A percentile compares a stretch with the other conserved stretches of the same genome.
Evolutionary conservation across 1,140 invertebrate genomes (phyloP).

Genomic region (Euura lappo): DNA sequence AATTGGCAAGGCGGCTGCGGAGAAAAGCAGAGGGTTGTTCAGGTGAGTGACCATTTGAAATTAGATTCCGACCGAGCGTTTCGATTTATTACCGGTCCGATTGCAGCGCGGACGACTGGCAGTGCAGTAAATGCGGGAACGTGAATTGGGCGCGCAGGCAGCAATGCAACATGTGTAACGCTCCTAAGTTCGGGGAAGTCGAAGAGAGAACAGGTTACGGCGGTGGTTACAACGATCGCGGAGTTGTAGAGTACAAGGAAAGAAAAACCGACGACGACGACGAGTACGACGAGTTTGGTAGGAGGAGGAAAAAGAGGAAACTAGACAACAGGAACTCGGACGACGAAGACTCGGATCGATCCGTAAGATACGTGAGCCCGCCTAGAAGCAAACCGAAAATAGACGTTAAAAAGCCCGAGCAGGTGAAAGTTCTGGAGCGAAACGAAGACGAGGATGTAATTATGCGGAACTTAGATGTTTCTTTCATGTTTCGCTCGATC

Average conservation of each 20-base stretch:
- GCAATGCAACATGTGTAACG: conserved; percentile 99
- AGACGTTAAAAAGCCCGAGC: conserved; percentile 33
- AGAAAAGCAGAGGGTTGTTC: conserved; percentile 97
- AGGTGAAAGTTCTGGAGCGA: conserved; percentile 44
- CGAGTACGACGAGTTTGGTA: conserved; percentile 96
- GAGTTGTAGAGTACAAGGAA: conserved; percentile 91
- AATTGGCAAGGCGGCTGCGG: conserved; percentile 97
- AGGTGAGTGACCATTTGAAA: conserved; percentile 42
- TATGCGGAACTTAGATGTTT: neutral
- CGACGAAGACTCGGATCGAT: conserved; percentile 53
- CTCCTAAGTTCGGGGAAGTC: conserved; percentile 94
- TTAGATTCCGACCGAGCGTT: too few species aligned
- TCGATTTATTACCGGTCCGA: too few species aligned
- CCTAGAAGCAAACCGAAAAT: conserved; percentile 49
- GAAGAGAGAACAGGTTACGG: conserved; percentile 82
- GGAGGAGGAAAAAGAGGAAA: conserved; percentile 80
- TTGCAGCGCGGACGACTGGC: conserved; percentile 99
- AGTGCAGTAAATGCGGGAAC: conserved; percentile 98
- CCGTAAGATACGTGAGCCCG: conserved; percentile 48
- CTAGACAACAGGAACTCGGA: conserved; percentile 51
- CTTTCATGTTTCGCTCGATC: too few species aligned
- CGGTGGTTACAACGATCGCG: conserved; percentile 92
- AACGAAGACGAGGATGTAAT: conserved; percentile 58
- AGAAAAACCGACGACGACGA: conserved; percentile 85
- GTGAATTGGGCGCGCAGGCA: conserved; percentile 98